Evolutionary conservation across 2,888 invertebrate species (phyloP).

Genomic region (Silvanus unidentatus): DNA sequence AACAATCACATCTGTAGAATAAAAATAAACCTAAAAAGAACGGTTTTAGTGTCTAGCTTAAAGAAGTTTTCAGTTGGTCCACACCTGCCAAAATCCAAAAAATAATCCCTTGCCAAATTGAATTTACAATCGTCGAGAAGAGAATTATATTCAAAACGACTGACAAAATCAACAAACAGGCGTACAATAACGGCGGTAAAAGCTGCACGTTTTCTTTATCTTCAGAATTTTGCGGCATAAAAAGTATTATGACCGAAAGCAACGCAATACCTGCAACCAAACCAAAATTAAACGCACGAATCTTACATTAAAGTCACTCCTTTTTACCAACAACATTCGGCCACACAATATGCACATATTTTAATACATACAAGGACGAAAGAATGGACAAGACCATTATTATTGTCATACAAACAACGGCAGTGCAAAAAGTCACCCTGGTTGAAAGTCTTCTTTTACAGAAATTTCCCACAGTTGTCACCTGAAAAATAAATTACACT

Average conservation of each 20-base stretch:
- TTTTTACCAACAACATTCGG: constrained; percentile 33
- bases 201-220: constrained; percentile 33
- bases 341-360: constrained; percentile 30
- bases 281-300: too few species aligned
- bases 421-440: constrained; percentile 32
- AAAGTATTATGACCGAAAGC: constrained; percentile 50
- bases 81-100: constrained; percentile 58
- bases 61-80: constrained; percentile 19
- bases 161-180: constrained; percentile 46
- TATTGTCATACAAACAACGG: constrained; percentile 29
- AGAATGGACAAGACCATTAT: constrained; percentile 29
- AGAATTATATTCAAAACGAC: constrained; percentile 49
- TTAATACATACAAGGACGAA: constrained; percentile 31
- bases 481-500: constrained; percentile 29
- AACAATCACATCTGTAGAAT: constrained; percentile 43
- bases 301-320: too few species aligned
- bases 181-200: constrained; percentile 35
- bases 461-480: constrained; percentile 38
- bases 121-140: constrained; percentile 52
- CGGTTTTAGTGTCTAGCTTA: not conserved
- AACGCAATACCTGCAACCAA: constrained; percentile 48
- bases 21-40: constrained; percentile 35
- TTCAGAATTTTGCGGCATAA: constrained; percentile 51
- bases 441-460: constrained; percentile 33
- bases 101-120: constrained; percentile 57